Base-by-base conservation (phyloP, 1,140 invertebrate species). In the Euura lappo region DNA sequence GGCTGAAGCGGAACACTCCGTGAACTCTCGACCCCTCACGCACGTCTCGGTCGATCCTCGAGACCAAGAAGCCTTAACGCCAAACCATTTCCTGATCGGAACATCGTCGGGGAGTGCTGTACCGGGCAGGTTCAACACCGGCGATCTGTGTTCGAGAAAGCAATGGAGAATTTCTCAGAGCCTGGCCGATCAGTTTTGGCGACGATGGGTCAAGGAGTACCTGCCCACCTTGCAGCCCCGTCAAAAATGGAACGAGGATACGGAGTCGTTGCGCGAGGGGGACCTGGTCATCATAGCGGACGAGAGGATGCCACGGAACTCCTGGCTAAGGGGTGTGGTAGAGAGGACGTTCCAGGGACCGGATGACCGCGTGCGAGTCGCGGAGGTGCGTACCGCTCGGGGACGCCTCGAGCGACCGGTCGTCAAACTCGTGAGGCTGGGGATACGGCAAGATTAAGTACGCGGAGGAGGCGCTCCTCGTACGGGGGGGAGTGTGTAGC, bases 101-200 rank as follows among this genome's bases (percentile, higher is more conserved):
- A 46, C 47, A 28, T 65, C 73, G 6, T 44, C 76, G 43, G 68
- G 67, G n/a, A 45, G 51, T 2, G 28, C 28, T 0, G n/a, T 77
- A 42, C 68, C 73, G 13, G 71, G 76, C 2, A 51, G 65, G 8
- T 42, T 70, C n/a, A n/a, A 75, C 7, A 42, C n/a, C 2, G 68
- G 75, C 10, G 45, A 69, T 5, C 69, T 8, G 11, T 10, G 65
- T 2, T 74, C 76, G 68, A 71, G 69, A 10, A 70, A 80, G 4
- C 13, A 71, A 3, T 83, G 79, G 78, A 75, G 80, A 71, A 43
- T 79, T 28, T 42, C 77, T 2, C 79, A 77, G 73, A 42, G 51
- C 43, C 3, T 72, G 10, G n/a, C 47, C 8, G 75, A 80, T 71
- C 68, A 75, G 44, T 78, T 80, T 71, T 82, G 80, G 81, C 76